Percentiles rank a stretch among this genome's conserved stretches.
These are phyloP conservation scores for Ophiodon elongatus DNA, from an alignment of 2,113 vertebrate genomes.

Conservation along the genomic window DNA sequence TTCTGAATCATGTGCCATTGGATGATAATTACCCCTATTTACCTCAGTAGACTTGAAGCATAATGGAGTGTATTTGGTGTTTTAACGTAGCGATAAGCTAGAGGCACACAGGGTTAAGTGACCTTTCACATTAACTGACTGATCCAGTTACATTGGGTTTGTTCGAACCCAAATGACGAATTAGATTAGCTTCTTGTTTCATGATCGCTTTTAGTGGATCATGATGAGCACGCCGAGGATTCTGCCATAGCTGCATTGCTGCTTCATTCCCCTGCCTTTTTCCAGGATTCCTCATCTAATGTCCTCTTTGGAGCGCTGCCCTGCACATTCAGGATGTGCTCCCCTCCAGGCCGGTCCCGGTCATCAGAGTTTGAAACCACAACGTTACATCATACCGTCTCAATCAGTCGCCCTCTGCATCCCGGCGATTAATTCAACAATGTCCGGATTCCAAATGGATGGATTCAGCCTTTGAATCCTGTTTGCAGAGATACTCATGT, in stretches of 20 bases:
- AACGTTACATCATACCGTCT: conserved; percentile 65
- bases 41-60: conserved; percentile 58
- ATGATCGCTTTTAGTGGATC: conserved; percentile 74
- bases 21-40: conserved; percentile 55
- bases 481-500: conserved; percentile 53
- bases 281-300: conserved; percentile 70
- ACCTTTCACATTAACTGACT: conserved; percentile 84
- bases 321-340: conserved; percentile 68
- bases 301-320: conserved; percentile 64
- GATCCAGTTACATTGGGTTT: conserved; percentile 82
- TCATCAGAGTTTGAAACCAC: conserved; percentile 63
- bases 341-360: conserved; percentile 60
- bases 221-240: conserved; percentile 53
- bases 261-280: conserved; percentile 31
- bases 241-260: conserved; percentile 47
- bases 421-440: conserved; percentile 61
- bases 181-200: conserved; percentile 80
- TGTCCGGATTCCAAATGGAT: conserved; percentile 52
- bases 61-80: conserved; percentile 61
- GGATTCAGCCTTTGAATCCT: conserved; percentile 60
- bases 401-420: conserved; percentile 62
- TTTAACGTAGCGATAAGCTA: conserved; percentile 65
- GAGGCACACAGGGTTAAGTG: conserved; percentile 81
- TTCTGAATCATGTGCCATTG: conserved; percentile 25
- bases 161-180: conserved; percentile 83